A percentile compares a stretch with the other conserved stretches of the same genome.
These are phyloP conservation scores for Dendrolimus houi DNA, from an alignment of 2,888 invertebrate species.

Conservation along the genomic window DNA sequence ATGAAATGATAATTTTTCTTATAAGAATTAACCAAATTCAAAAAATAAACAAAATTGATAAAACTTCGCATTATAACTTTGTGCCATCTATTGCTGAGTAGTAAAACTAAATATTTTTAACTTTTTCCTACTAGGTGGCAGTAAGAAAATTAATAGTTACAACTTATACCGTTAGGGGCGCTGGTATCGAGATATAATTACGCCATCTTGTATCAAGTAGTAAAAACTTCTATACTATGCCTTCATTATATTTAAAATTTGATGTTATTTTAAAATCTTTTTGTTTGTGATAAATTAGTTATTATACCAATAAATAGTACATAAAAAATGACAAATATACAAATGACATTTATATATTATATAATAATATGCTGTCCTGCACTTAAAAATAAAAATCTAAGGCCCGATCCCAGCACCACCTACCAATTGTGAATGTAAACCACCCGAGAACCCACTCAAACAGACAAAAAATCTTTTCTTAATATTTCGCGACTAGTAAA, in stretches of 20 bases:
- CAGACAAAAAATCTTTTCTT: no score
- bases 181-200: slow-evolving; percentile 3
- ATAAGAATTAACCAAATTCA: no score
- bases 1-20: no score
- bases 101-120: slow-evolving; percentile 5
- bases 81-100: slow-evolving; percentile 22
- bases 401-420: no score
- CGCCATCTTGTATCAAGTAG: slow-evolving; percentile 41
- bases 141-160: slow-evolving; percentile 8
- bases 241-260: slow-evolving; percentile 1
- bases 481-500: no score
- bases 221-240: background rate
- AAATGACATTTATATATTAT: background rate
- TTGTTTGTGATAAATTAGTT: background rate
- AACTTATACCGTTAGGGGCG: slow-evolving; percentile 9
- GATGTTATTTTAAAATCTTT: slow-evolving; percentile 1
- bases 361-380: no score
- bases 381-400: no score
- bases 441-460: no score
- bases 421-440: no score
- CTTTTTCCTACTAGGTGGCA: slow-evolving; percentile 20
- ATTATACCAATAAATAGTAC: background rate
- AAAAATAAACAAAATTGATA: no score
- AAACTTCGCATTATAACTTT: background rate
- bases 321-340: background rate